Evolutionary conservation across 2,888 invertebrate species (phyloP), one percentile per base, ranked within the genome.

Genomic region (Morinoia aosen): DNA sequence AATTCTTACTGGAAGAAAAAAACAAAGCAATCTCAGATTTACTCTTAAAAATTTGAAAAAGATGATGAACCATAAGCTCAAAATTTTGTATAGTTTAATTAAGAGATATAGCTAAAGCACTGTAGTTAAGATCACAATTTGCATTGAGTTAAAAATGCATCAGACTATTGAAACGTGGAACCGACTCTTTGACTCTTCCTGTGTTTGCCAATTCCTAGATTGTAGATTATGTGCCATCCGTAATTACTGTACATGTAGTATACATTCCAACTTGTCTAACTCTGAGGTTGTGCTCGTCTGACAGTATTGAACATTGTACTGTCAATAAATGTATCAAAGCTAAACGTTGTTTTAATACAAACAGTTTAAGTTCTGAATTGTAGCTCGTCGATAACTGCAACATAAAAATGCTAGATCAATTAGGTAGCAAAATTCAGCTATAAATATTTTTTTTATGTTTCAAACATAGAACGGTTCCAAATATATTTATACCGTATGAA

Each of bases 181-280:
- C 16, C 33, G 76, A 76, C 2, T 76, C 2, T 3, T 76, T 76
- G 2, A 76, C 76, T 76, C 33, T 33, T 76, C 25, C 7, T 33
- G 8, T 19, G 25, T 33, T 16, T 25, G 76, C 33, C 76, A 76
- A 33, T 76, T 76, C 76, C 33, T 33, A 76, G 0, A 33, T 76
- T 76, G 16, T 33, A 76, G 25, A 76, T 25, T 3, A 76, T 76
- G 33, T 76, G 76, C 33, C 76, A 76, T 76, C 76, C 19, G 16
- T 48, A 48, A 48, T 48, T 48, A 48, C 48, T 48, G 48, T 48
- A 48, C 48, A 33, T 76, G 19, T 33, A 76, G 33, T 19, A 33
- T 76, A 76, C 76, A 76, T 76, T 76, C 76, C 76, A 76, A 76
- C 76, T 76, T 76, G 76, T 76, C 76, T 19, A 61, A 61, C 61